phyloP scores from a whole-genome alignment of 2,113 vertebrate species.

The Rhodinocichla rosea region DNA sequence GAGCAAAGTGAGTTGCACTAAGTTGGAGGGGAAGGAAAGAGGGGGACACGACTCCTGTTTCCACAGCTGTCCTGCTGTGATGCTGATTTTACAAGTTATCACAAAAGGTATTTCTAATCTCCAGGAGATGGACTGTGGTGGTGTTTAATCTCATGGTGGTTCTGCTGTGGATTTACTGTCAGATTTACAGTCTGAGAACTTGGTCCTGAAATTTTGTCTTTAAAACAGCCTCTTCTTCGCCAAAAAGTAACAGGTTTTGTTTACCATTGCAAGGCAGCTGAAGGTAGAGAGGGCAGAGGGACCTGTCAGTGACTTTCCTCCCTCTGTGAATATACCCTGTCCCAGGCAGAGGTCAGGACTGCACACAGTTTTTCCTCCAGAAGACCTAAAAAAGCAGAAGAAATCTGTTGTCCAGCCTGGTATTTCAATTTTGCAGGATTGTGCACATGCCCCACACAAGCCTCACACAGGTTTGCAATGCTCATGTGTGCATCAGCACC shows the following conservation, averaged over 20 bases:
- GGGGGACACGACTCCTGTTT: rapidly evolving
- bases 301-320: not conserved
- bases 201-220: not conserved
- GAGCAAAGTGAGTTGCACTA: not conserved
- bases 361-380: not conserved
- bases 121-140: not conserved
- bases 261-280: not conserved
- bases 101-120: not conserved
- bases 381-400: not conserved
- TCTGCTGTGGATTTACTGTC: not conserved
- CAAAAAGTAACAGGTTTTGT: not conserved
- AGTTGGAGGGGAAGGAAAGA: not conserved
- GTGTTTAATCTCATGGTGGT: not conserved
- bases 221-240: not conserved
- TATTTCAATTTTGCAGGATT: rapidly evolving
- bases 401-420: too few species aligned
- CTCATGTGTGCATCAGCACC: rapidly evolving
- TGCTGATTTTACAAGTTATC: not conserved
- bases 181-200: not conserved
- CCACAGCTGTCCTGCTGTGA: not conserved
- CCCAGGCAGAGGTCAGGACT: not conserved
- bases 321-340: not conserved
- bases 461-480: not conserved
- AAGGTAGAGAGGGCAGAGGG: not conserved
- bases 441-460: rapidly evolving